Percentiles rank a stretch among this genome's conserved stretches.
phyloP scores from a whole-genome alignment of 2,888 invertebrate genomes.

The Parapristionchus giblindavisi region DNA sequence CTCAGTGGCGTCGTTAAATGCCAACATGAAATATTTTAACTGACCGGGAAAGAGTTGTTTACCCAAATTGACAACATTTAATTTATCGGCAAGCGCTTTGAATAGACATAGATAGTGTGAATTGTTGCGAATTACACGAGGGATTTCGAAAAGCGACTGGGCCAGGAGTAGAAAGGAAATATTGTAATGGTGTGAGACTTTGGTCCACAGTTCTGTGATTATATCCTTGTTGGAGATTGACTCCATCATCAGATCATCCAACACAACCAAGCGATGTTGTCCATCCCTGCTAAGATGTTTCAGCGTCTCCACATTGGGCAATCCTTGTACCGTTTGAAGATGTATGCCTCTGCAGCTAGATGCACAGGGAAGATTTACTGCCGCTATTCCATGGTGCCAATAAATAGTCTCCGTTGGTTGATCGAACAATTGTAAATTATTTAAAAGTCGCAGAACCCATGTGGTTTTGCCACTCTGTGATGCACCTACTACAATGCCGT shows the following conservation, averaged over 20 bases:
- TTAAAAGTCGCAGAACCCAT: not conserved
- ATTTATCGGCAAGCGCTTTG: not conserved
- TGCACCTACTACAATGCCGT: not conserved
- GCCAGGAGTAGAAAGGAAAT: not conserved
- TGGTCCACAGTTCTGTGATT: not conserved
- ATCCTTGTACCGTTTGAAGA: not conserved
- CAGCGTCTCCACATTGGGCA: not conserved
- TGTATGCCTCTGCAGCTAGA: too few relatives aligned
- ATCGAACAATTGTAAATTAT: not conserved
- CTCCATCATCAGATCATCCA: constrained; percentile 9
- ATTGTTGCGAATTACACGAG: not conserved
- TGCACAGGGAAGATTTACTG: not conserved
- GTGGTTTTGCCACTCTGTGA: constrained; percentile 6
- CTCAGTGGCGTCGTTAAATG: not conserved
- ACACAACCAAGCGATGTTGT: not conserved
- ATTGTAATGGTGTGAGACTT: not conserved
- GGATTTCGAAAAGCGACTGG: constrained; percentile 1
- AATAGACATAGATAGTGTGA: not conserved
- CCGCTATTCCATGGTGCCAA: not conserved
- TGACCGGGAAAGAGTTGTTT: constrained; percentile 1
- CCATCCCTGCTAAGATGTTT: not conserved
- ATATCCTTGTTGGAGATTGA: constrained; percentile 10
- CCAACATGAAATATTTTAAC: not conserved
- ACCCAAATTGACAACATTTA: not conserved
- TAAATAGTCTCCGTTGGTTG: not conserved